phyloP scores from a whole-genome alignment of 2,888 invertebrate species.

The Drosophila acutilabella region DNA sequence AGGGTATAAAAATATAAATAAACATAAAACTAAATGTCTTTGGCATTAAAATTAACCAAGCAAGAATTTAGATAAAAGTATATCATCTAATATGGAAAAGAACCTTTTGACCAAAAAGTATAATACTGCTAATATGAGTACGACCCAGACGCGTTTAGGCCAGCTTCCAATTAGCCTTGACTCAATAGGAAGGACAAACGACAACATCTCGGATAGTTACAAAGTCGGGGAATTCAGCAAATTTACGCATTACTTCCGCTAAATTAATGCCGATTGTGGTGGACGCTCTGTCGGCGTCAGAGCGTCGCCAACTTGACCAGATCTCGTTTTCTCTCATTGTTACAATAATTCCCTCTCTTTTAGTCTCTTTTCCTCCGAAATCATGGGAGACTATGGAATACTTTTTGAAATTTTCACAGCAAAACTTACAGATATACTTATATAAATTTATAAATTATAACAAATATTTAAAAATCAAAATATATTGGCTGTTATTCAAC shows the following conservation, averaged over 20 bases:
- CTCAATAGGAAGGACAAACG: slow-evolving; percentile 17
- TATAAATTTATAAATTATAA: too few species aligned
- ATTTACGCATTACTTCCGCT: slow-evolving; percentile 84
- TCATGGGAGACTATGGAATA: slow-evolving; percentile 21
- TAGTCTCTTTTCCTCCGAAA: slow-evolving; percentile 26
- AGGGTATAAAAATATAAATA: neutral
- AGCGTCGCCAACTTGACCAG: slow-evolving; percentile 66
- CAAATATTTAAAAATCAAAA: too few species aligned
- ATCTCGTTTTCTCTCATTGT: neutral
- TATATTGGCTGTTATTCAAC: too few species aligned
- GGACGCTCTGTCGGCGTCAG: slow-evolving; percentile 59
- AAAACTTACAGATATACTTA: neutral
- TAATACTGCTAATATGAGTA: slow-evolving; percentile 25
- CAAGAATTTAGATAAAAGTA: slow-evolving; percentile 70
- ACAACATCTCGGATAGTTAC: slow-evolving; percentile 19
- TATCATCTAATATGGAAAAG: slow-evolving; percentile 27
- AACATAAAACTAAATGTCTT: slow-evolving; percentile 64
- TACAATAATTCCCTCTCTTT: neutral
- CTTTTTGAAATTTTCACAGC: slow-evolving; percentile 14
- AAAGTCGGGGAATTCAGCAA: slow-evolving; percentile 58
- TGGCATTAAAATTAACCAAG: slow-evolving; percentile 69
- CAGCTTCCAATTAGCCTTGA: slow-evolving; percentile 46
- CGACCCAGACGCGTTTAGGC: slow-evolving; percentile 22
- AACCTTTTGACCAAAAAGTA: slow-evolving; percentile 49
- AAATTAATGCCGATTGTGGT: slow-evolving; percentile 83